Conservation (phyloP, 2,113 vertebrate genomes). For the Alectura lathami region DNA sequence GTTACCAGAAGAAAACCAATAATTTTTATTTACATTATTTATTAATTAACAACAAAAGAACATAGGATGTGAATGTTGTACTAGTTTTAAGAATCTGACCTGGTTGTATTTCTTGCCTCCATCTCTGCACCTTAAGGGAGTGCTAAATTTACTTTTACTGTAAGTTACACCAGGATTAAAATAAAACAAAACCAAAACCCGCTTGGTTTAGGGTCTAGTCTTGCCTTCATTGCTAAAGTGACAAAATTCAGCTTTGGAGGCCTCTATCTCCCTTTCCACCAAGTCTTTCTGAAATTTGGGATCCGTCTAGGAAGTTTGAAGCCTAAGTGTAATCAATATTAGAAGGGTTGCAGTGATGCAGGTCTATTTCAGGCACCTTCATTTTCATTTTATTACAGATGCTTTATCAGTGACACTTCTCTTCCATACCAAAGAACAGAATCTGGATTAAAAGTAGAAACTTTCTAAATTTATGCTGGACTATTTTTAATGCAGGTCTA, state of each 20-base stretch:
- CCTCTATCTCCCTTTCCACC: rapidly evolving
- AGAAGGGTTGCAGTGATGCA: not conserved
- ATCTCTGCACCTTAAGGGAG: not conserved
- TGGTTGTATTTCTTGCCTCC: not conserved
- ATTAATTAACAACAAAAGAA: not conserved
- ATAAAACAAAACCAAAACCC: too few relatives aligned
- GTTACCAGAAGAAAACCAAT: not conserved
- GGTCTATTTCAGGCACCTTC: not conserved
- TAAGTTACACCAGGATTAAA: not conserved
- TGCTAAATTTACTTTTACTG: not conserved
- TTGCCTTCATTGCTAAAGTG: not conserved
- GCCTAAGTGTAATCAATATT: not conserved
- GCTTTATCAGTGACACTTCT: not conserved
- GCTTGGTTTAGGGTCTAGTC: not conserved
- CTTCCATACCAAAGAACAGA: not conserved
- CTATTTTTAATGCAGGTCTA: not conserved
- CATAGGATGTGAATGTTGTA: rapidly evolving
- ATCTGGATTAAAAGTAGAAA: not conserved
- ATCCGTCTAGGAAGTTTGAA: not conserved
- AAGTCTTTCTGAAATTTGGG: not conserved
- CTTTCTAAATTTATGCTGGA: not conserved
- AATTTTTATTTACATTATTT: not conserved
- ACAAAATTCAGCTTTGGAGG: not conserved
- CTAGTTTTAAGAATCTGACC: not conserved
- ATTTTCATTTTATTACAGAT: not conserved